Conservation (phyloP, 53 echinoderm and acorn worm genomes). For the Temnopleurus reevesii region DNA sequence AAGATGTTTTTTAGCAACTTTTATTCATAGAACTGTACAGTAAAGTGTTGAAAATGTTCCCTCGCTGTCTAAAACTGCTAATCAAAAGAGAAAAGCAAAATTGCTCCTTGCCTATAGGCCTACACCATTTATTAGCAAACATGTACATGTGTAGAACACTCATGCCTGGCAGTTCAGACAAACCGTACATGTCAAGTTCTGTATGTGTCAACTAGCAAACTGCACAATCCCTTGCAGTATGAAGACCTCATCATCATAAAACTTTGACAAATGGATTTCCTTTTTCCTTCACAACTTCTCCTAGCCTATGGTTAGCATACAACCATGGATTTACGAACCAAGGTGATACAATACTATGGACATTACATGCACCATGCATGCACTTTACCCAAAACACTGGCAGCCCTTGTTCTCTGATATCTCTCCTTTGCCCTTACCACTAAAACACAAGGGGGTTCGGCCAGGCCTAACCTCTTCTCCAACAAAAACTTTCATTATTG, state of each 20-base stretch:
- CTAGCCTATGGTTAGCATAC: slow-evolving; percentile 4
- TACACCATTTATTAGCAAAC: too few relatives aligned
- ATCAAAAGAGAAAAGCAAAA: too few relatives aligned
- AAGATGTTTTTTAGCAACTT: too few relatives aligned
- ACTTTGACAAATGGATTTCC: neutral
- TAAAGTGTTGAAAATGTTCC: too few relatives aligned
- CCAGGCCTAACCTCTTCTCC: neutral
- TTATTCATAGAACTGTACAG: too few relatives aligned
- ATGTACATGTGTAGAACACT: too few relatives aligned
- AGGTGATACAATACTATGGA: too few relatives aligned
- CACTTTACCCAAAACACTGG: slow-evolving; percentile 21
- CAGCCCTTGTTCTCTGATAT: neutral
- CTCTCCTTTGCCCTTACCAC: neutral
- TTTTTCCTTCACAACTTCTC: neutral
- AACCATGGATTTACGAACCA: too few relatives aligned
- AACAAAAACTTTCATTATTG: slow-evolving; percentile 15
- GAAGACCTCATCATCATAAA: slow-evolving; percentile 22
- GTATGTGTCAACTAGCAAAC: neutral
- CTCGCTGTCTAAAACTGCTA: too few relatives aligned
- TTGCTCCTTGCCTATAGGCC: too few relatives aligned
- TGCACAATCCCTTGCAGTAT: neutral
- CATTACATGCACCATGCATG: neutral
- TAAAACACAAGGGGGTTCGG: slow-evolving; percentile 28
- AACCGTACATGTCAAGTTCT: too few relatives aligned
- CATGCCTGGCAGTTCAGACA: too few relatives aligned